Evolutionary conservation across 2,113 vertebrate species (phyloP), one percentile per base, ranked within the genome.

Genomic region (Phylloscopus trochiloides): DNA sequence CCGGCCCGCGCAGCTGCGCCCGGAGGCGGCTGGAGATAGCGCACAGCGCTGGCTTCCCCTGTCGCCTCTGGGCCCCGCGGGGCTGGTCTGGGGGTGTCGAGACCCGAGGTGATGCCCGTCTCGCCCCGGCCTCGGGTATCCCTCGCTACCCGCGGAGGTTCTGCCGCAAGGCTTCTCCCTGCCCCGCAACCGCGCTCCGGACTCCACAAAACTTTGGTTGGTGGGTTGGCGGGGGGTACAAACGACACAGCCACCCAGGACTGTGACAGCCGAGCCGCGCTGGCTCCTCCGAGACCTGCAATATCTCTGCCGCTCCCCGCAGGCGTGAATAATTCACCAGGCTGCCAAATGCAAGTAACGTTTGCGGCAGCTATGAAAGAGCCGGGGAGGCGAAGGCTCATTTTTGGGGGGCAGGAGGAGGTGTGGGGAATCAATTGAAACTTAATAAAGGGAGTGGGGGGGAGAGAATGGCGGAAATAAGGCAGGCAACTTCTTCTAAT

Each of bases 361-460:
- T 97, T 96, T 94, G 96, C 95, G 92, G 96, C 96, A 96, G 96
- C 92, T 95, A 94, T 93, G 94, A 96, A 97, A 84, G 96, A 96
- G 87, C 76, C 12, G 1, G 78, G 50, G 95, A 95, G 86, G 63
- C 55, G 66, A 95, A 55, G 83, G 63, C 93, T 97, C 93, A 68
- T 97, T 98, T 97, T 96, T 97, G 92, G 96, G 95, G 95, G 86
- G 96, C 96, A 97, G 96, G 84, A 97, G 96, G 96, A 97, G 96
- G 94, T 96, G 96, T 95, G 87, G 79, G 94, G 94, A 97, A 98
- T 98, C 97, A 95, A 98, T 98, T 92, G 96, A 97, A 98, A 98
- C 94, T 95, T 96, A 98, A 98, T 98, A 98, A 98, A 91, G 58
- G 57, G 77, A 77, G 67, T 67, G 67, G 67, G 93, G 72, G 62